Conservation (phyloP, 2,113 vertebrate species). For the Castor canadensis region DNA sequence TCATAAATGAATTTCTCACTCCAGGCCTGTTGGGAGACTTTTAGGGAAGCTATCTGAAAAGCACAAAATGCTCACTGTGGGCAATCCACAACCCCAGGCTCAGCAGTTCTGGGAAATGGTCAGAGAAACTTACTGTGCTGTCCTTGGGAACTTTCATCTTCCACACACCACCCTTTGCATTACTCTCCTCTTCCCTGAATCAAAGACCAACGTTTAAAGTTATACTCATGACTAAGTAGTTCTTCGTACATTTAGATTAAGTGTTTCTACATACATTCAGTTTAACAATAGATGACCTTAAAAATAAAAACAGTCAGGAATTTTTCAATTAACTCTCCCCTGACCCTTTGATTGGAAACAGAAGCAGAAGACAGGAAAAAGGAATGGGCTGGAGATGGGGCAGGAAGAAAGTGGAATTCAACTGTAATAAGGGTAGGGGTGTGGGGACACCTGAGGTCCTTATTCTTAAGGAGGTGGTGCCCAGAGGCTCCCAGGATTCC, state of each 20-base stretch:
- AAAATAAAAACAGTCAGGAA: neutral
- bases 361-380: neutral
- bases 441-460: no score
- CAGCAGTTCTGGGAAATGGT: neutral
- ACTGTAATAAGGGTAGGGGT: neutral
- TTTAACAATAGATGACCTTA: neutral
- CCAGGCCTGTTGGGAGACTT: neutral
- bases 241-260: neutral
- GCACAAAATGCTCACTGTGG: neutral
- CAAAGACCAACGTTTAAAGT: conserved; percentile 49
- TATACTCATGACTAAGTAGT: neutral
- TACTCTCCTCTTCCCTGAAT: conserved; percentile 97
- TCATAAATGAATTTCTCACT: neutral
- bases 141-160: conserved; percentile 98
- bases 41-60: neutral
- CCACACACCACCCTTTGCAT: conserved; percentile 96
- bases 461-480: neutral
- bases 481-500: neutral
- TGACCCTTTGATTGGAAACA: neutral
- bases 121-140: conserved; percentile 88
- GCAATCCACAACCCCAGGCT: neutral
- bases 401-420: neutral
- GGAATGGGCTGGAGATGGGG: neutral
- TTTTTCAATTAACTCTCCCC: neutral
- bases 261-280: neutral